Percentiles rank a stretch among this genome's conserved stretches.
phyloP scores from a whole-genome alignment of 1,140 invertebrate species.

The Triops longicaudatus region DNA sequence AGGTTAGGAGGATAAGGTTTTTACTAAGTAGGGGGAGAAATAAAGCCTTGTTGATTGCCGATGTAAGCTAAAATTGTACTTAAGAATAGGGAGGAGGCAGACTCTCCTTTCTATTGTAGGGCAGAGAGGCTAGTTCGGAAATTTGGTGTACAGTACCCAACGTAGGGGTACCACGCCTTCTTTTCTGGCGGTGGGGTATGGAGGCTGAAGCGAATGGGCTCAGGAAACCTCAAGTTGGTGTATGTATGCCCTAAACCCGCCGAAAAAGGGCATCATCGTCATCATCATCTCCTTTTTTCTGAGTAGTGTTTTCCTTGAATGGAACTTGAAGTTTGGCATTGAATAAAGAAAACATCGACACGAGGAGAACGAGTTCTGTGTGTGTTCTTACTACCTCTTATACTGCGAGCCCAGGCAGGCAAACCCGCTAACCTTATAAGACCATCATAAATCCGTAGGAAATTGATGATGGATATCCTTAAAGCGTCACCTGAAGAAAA shows the following conservation, averaged over 20 bases:
- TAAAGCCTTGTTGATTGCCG: constrained; percentile 2
- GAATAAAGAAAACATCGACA: background rate
- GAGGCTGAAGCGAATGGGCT: too few relatives aligned
- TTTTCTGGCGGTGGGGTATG: too few relatives aligned
- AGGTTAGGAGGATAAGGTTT: too few relatives aligned
- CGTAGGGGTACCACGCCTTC: background rate
- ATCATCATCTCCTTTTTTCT: too few relatives aligned
- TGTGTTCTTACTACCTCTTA: too few relatives aligned
- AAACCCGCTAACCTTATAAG: background rate
- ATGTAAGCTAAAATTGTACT: background rate
- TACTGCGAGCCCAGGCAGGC: too few relatives aligned
- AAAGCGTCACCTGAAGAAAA: background rate
- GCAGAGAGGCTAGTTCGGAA: background rate
- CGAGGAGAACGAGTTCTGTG: background rate
- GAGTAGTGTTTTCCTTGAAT: background rate
- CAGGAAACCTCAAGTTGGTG: background rate
- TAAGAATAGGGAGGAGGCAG: too few relatives aligned
- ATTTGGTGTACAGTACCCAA: background rate
- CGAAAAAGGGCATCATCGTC: background rate
- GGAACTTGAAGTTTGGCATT: background rate
- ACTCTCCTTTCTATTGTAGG: too few relatives aligned
- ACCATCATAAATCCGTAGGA: background rate
- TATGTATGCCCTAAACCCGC: background rate
- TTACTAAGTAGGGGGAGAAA: too few relatives aligned
- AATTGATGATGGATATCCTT: constrained; percentile 1